Percentiles rank a stretch among this genome's conserved stretches.
Conservation (phyloP, 1,140 invertebrate genomes). For the Linepithema humile region DNA sequence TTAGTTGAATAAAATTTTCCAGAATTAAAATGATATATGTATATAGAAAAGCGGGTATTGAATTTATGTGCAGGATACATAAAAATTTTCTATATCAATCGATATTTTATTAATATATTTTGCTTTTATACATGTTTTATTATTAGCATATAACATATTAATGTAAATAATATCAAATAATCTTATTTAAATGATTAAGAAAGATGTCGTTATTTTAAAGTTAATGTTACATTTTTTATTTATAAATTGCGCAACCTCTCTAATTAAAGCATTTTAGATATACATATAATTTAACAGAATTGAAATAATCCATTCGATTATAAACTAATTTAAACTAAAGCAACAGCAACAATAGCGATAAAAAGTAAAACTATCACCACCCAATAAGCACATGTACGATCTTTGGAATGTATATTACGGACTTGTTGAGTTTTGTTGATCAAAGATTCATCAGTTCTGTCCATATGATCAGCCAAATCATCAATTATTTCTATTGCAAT, state of each 20-base stretch:
- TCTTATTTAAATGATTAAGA: not conserved
- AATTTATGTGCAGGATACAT: slow-evolving; percentile 52
- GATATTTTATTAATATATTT: not conserved
- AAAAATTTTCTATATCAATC: not conserved
- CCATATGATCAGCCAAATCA: slow-evolving; percentile 90
- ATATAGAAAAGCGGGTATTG: slow-evolving; percentile 68
- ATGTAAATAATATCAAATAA: slow-evolving; percentile 6
- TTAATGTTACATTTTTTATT: not conserved
- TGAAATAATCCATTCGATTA: not conserved
- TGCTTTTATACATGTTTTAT: not conserved
- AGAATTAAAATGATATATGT: slow-evolving; percentile 65
- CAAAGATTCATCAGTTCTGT: slow-evolving; percentile 88
- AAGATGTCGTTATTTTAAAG: not conserved
- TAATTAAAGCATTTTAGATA: not conserved
- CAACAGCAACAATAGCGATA: slow-evolving; percentile 79
- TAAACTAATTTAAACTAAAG: slow-evolving; percentile 57
- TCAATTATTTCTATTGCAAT: slow-evolving; percentile 89
- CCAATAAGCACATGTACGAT: slow-evolving; percentile 90
- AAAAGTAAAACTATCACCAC: slow-evolving; percentile 88
- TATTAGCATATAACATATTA: not conserved
- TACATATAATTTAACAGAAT: not conserved
- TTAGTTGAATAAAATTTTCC: slow-evolving; percentile 53
- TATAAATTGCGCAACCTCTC: not conserved
- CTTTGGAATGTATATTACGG: slow-evolving; percentile 87
- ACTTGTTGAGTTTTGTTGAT: slow-evolving; percentile 88